phyloP scores from a whole-genome alignment of 2,797 vertebrate genomes.

The Ctenopoma kingsleyae region DNA sequence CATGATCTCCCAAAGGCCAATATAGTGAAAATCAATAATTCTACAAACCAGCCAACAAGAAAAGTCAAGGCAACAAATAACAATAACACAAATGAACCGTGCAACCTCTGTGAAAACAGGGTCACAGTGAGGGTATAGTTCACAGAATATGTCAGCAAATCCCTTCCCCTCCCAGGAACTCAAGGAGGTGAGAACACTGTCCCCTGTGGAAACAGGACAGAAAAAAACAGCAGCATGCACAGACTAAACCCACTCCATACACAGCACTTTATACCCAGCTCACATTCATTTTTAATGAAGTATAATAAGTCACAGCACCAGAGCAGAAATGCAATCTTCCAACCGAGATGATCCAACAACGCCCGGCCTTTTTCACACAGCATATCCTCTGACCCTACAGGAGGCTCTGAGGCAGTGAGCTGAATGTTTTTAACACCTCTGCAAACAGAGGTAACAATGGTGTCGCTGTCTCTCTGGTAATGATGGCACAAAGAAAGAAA shows the following conservation, averaged over 20 bases:
- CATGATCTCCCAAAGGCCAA: slow-evolving; percentile 35
- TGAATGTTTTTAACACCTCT: slow-evolving; percentile 54
- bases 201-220: slow-evolving; percentile 69
- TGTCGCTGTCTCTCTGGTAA: slow-evolving; percentile 41
- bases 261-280: slow-evolving; percentile 72
- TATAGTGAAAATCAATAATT: slow-evolving; percentile 62
- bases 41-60: slow-evolving; percentile 53
- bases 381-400: slow-evolving; percentile 40
- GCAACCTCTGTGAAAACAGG: slow-evolving; percentile 47
- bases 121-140: slow-evolving; percentile 63
- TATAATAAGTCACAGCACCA: slow-evolving; percentile 78
- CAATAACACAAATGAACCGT: slow-evolving; percentile 65
- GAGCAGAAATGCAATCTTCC: slow-evolving; percentile 71
- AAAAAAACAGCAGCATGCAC: slow-evolving; percentile 68
- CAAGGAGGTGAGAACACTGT: slow-evolving; percentile 48
- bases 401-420: slow-evolving; percentile 28
- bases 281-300: slow-evolving; percentile 83
- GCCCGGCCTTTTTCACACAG: slow-evolving; percentile 45
- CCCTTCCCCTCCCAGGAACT: slow-evolving; percentile 46
- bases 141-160: slow-evolving; percentile 65
- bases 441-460: slow-evolving; percentile 57
- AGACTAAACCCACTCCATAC: slow-evolving; percentile 67
- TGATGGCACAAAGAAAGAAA: slow-evolving; percentile 22
- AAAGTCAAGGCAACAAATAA: slow-evolving; percentile 60
- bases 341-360: slow-evolving; percentile 70